Base-by-base conservation (phyloP, 2,113 vertebrate species). In the Podiceps cristatus region DNA sequence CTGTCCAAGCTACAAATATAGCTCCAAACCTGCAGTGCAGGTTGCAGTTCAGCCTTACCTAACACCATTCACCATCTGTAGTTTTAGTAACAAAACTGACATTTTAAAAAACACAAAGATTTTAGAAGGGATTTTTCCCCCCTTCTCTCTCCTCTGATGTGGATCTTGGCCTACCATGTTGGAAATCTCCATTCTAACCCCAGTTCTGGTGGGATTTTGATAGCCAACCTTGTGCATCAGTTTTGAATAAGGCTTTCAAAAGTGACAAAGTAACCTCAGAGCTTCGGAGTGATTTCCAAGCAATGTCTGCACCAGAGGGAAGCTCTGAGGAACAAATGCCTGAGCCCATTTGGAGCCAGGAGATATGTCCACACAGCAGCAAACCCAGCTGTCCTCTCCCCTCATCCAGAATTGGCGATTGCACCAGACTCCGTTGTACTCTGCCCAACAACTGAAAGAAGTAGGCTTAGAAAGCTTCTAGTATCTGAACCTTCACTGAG, bases 161-260 rank as follows among this genome's bases (percentile, higher is more conserved):
- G 49, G 49, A 66, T 55, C 11, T 68, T 59, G 22, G 5, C 44
- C 29, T 45, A 29, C 6, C 12, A 15, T 24, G 5, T 29, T 75
- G 40, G 29, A 66, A 71, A 53, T 8, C 19, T 92, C 40, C 19
- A 20, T 50, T 76, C n/a, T 50, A 23, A 80, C 66, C 17, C 8
- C 20, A 20, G 25, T 50, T 89, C 52, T 71, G 35, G 8, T 45
- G 13, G 47, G 28, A 66, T 72, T 72, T 76, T 55, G 11, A 44
- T 56, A 81, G 45, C 5, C 6, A 68, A 1, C 5, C 13, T 56
- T 35, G 1, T 40, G 11, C 6, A 45, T 28, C 14, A 0, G 13
- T 79, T 81, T 89, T 88, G 4, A 3, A 69, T 62, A 80, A 50
- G 11, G 11, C 2, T 86, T 86, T 77, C 63, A 84, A 92, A 95